Evolutionary conservation across 2,797 vertebrate genomes (phyloP).

Genomic region (Pelochelys cantorii): DNA sequence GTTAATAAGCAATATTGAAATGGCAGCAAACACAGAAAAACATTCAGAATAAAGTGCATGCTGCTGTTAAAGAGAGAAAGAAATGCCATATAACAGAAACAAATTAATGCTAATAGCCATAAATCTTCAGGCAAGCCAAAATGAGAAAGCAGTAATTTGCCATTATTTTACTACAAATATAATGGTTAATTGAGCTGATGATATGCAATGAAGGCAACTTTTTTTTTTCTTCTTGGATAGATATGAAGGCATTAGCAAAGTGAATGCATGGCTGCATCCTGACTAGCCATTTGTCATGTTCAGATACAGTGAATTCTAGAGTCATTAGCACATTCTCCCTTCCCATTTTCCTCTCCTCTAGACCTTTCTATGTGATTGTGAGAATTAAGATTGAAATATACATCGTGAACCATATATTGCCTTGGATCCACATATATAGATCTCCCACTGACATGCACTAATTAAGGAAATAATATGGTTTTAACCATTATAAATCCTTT

Average conservation of each 20-base stretch:
- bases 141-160: constrained; percentile 82
- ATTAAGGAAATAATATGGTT: neutral
- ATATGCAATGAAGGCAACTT: constrained; percentile 82
- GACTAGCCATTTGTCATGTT: constrained; percentile 70
- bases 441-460: neutral
- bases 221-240: constrained; percentile 45
- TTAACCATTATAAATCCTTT: constrained; percentile 19
- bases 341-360: constrained; percentile 18
- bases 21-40: constrained; percentile 86
- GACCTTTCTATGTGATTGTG: constrained; percentile 29
- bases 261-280: constrained; percentile 69
- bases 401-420: neutral
- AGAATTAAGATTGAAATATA: constrained; percentile 59
- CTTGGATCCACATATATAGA: neutral
- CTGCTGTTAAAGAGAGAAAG: constrained; percentile 79
- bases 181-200: constrained; percentile 83
- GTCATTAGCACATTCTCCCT: constrained; percentile 62
- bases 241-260: constrained; percentile 66
- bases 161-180: constrained; percentile 79
- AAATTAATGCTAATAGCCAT: constrained; percentile 85
- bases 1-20: constrained; percentile 94
- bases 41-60: constrained; percentile 85
- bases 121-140: constrained; percentile 84
- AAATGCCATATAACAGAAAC: constrained; percentile 82
- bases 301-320: constrained; percentile 51